Conservation (phyloP, 2,797 vertebrate species). For the Sebastolobus altivelis region DNA sequence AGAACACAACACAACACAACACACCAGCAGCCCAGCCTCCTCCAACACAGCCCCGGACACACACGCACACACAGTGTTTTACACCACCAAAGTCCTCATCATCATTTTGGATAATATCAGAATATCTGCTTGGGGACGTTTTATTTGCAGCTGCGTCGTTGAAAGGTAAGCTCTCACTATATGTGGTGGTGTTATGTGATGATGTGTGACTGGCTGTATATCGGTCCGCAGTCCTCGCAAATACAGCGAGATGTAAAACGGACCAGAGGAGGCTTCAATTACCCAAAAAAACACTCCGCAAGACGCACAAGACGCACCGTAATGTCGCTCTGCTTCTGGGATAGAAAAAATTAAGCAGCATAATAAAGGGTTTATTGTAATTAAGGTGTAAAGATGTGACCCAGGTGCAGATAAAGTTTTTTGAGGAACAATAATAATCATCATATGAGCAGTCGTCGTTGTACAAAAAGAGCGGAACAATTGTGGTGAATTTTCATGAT, state of each 20-base stretch:
- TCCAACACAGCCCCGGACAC: slow-evolving; percentile 26
- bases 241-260: neutral
- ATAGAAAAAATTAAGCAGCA: neutral
- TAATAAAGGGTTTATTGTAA: neutral
- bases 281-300: neutral
- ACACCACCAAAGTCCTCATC: slow-evolving; percentile 17
- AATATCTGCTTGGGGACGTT: slow-evolving; percentile 39
- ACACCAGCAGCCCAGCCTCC: slow-evolving; percentile 14
- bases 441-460: neutral
- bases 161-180: slow-evolving; percentile 67
- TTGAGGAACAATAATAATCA: neutral
- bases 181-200: neutral
- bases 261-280: slow-evolving; percentile 5
- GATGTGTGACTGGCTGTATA: neutral
- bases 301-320: neutral
- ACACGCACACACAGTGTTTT: neutral
- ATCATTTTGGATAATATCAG: slow-evolving; percentile 77
- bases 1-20: slow-evolving; percentile 16
- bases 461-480: neutral
- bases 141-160: slow-evolving; percentile 34
- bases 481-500: neutral
- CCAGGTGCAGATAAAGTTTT: slow-evolving; percentile 21
- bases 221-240: slow-evolving; percentile 1
- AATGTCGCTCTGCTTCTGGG: neutral
- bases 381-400: neutral